Evolutionary conservation across 2,888 invertebrate species (phyloP).

Genomic region (Drosophila demipolita): DNA sequence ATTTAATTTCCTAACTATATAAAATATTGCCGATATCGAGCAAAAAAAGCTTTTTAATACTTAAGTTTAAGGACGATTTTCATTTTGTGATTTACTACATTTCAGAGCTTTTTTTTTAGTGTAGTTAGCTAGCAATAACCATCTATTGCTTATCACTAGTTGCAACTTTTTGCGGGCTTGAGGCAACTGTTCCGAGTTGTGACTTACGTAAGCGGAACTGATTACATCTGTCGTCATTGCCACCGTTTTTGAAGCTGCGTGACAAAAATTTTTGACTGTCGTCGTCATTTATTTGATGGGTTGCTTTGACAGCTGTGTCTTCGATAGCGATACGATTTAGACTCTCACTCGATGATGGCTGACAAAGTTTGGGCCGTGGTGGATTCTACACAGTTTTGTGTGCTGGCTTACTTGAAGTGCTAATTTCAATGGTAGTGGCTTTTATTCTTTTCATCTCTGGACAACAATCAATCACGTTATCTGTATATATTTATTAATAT

Average conservation of each 20-base stretch:
- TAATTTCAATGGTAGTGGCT: conserved; percentile 54
- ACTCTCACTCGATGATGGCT: conserved; percentile 33
- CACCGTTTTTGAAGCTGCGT: conserved; percentile 62
- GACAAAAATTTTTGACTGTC: conserved; percentile 70
- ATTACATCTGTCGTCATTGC: conserved; percentile 61
- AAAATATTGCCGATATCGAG: background rate
- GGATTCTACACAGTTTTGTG: conserved; percentile 14
- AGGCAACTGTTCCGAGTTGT: conserved; percentile 40
- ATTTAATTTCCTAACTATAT: background rate
- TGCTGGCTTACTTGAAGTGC: conserved; percentile 46
- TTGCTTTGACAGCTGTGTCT: conserved; percentile 66
- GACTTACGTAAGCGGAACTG: conserved; percentile 76
- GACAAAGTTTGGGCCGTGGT: conserved; percentile 16
- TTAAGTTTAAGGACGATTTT: background rate
- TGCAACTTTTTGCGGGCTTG: conserved; percentile 42
- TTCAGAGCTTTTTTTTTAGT: background rate
- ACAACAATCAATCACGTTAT: conserved; percentile 71
- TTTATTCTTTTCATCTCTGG: conserved; percentile 32
- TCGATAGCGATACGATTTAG: conserved; percentile 46
- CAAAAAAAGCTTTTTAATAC: background rate
- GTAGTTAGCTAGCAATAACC: conserved; percentile 27
- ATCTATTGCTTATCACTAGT: conserved; percentile 60
- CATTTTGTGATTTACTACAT: background rate
- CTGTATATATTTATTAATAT: conserved; percentile 18
- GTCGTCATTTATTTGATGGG: conserved; percentile 72